Evolutionary conservation across 2,888 invertebrate genomes (phyloP).

Genomic region (Pollenia labialis): DNA sequence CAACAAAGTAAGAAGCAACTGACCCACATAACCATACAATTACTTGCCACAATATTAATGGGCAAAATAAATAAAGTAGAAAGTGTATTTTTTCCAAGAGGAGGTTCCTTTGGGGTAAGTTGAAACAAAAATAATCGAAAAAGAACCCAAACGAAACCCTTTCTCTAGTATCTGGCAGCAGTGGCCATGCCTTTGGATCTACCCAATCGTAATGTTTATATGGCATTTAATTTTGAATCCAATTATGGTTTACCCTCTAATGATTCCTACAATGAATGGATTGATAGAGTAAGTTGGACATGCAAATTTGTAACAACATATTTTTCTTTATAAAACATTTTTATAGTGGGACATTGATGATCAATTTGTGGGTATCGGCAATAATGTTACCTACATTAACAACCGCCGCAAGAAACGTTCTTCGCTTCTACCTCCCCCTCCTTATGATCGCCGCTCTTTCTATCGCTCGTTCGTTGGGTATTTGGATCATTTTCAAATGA

Average conservation of each 20-base stretch:
- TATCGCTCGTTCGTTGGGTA: conserved; percentile 80
- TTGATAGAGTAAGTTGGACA: conserved; percentile 85
- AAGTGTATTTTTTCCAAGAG: conserved; percentile 78
- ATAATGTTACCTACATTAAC: conserved; percentile 79
- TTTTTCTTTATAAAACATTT: neutral
- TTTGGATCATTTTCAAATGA: conserved; percentile 80
- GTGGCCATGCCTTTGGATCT: conserved; percentile 89
- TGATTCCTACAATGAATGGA: conserved; percentile 86
- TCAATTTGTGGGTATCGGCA: conserved; percentile 78
- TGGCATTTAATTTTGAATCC: conserved; percentile 90
- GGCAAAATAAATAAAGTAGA: conserved; percentile 22
- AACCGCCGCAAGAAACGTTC: conserved; percentile 74
- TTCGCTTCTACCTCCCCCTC: conserved; percentile 38
- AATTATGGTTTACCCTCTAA: conserved; percentile 87
- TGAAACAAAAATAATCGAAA: neutral
- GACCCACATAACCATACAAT: conserved; percentile 40
- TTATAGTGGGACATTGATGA: conserved; percentile 80
- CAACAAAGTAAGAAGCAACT: conserved; percentile 35
- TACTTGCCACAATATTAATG: conserved; percentile 49
- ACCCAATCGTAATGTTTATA: conserved; percentile 88
- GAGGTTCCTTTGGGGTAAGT: conserved; percentile 79
- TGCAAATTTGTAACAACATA: neutral
- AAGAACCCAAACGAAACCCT: neutral
- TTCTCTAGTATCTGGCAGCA: conserved; percentile 87
- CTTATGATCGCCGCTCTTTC: conserved; percentile 79